These are phyloP conservation scores for Dromiciops gliroides DNA, from an alignment of 2,113 vertebrate species.

Conservation along the genomic window DNA sequence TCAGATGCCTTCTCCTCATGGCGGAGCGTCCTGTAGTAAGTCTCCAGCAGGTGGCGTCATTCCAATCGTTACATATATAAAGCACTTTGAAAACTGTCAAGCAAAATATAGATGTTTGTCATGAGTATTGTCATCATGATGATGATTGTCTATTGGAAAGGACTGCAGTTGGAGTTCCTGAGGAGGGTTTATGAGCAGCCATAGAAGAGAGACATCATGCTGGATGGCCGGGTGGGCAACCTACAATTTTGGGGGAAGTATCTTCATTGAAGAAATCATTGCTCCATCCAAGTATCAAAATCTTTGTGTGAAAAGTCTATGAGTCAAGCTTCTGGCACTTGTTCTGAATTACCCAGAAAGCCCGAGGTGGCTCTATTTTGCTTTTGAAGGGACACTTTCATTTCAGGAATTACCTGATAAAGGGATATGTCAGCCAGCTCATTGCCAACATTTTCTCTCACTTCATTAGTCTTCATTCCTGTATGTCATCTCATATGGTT, in stretches of 20 bases:
- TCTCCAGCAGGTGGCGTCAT: too few species aligned
- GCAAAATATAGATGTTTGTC: neutral
- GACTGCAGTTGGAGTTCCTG: neutral
- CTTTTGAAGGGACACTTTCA: conserved; percentile 63
- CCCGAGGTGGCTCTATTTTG: conserved; percentile 52
- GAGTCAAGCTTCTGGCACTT: neutral
- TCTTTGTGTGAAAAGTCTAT: conserved; percentile 3
- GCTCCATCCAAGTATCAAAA: neutral
- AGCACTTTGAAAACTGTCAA: neutral
- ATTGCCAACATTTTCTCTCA: conserved; percentile 59
- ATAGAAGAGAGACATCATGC: too few species aligned
- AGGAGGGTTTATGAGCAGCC: too few species aligned
- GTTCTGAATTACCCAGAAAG: conserved; percentile 31
- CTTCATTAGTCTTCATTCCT: conserved; percentile 55
- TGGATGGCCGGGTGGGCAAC: neutral
- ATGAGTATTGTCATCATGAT: neutral
- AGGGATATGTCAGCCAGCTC: conserved; percentile 53
- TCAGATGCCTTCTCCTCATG: too few species aligned
- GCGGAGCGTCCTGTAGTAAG: too few species aligned
- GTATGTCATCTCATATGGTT: conserved; percentile 23
- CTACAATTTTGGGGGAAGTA: too few species aligned
- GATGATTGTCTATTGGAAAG: neutral
- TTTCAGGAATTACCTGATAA: conserved; percentile 43
- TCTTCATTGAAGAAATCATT: too few species aligned
- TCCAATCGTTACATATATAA: too few species aligned